Evolutionary conservation across 53 echinoderm and acorn worm genomes (phyloP), one percentile per base, ranked within the genome.

Genomic region (Actinopyga echinites): DNA sequence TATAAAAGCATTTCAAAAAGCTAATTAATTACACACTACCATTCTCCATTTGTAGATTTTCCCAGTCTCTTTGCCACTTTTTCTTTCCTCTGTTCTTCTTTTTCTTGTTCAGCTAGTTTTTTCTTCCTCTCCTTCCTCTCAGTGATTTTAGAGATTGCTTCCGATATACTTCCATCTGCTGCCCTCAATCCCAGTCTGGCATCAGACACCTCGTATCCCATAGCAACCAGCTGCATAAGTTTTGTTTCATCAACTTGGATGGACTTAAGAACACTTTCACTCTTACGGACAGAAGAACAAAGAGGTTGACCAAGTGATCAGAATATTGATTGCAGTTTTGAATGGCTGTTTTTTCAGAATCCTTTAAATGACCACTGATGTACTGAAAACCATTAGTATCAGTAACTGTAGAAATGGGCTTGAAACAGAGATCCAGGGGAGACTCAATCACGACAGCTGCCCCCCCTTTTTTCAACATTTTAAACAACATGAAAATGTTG

Each of bases 121-220:
- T 95, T 88, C 64, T 86, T 86, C 73, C 90, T 88, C 35, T 94
- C 87, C 74, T 85, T 82, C 85, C 92, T 88, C 53, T 99, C 99
- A 2, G 90, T 89, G 59, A 99, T 95, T 58, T 92, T 99, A 0
- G 85, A 83, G 34, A 99, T 87, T 58, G 99, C 99, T 34, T 43
- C 54, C 20, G 90, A 90, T 38, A 99, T 85, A 29, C 85, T 89
- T 19, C 99, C 99, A 36, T 56, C 43, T 13, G 99, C 83, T 3
- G 99, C 92, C 42, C 99, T 75, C 54, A 99, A 89, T 45, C 99
- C 91, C 2, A 99, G 91, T 69, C 99, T 80, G 21, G 99, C 94
- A 79, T 99, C 99, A 7, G 92, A 84, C 67, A 95, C 53, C 23
- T 93, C 89, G 55, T 88, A 93, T 1, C 97, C 97, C 97, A 97